Percentiles rank a stretch among this genome's conserved stretches.
Conservation (phyloP, 2,113 vertebrate genomes). For the Verasper variegatus region DNA sequence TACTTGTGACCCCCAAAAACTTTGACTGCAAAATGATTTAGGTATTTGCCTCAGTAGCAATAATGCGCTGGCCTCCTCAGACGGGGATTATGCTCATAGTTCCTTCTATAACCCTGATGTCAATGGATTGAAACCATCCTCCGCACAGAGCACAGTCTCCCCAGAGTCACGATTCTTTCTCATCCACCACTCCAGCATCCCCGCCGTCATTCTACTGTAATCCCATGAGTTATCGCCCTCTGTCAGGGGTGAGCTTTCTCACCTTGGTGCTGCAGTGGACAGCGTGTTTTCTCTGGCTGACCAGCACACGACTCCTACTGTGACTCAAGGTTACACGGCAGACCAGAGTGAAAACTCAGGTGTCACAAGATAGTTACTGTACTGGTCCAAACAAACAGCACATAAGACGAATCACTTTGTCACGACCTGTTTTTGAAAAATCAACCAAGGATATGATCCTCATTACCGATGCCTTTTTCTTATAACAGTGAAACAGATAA, state of each 20-base stretch:
- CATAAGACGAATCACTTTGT: neutral
- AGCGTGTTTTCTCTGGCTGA: conserved; percentile 18
- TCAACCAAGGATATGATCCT: neutral
- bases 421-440: too few relatives aligned
- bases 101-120: conserved; percentile 19
- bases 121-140: conserved; percentile 16
- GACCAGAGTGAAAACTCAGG: conserved; percentile 1
- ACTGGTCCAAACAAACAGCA: neutral
- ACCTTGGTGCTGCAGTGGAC: conserved; percentile 16
- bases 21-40: conserved; percentile 10
- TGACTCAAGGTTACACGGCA: conserved; percentile 10
- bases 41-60: conserved; percentile 26
- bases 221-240: conserved; percentile 41
- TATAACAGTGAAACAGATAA: neutral
- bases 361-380: neutral
- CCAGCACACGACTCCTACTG: neutral
- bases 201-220: conserved; percentile 38
- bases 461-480: neutral
- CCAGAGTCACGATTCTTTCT: conserved; percentile 2
- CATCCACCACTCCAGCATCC: conserved; percentile 7
- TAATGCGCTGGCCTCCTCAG: conserved; percentile 21
- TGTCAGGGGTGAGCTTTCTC: conserved; percentile 7
- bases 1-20: conserved; percentile 10
- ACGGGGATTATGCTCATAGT: conserved; percentile 21
- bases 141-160: neutral